Base-by-base conservation (phyloP, 2,797 vertebrate genomes). In the Orestias chungarensis region DNA sequence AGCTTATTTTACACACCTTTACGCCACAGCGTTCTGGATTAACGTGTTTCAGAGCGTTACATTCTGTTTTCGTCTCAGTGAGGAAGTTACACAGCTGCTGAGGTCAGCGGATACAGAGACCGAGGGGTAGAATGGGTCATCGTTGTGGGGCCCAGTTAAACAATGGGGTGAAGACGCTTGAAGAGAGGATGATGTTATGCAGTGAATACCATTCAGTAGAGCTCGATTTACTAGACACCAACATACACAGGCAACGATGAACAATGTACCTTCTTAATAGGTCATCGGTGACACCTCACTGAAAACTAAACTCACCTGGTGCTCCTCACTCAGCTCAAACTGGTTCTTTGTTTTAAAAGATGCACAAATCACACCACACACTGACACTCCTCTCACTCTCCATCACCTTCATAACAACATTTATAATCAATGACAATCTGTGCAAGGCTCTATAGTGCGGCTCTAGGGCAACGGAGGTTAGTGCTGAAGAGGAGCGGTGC, bases 61-160 rank as follows among this genome's bases (percentile, higher is more conserved):
- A 79, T 87, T 87, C 81, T 83, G 83, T 78, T 91, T 91, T 91
- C 88, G 89, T 92, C 90, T 83, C 86, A 81, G 79, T 69, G 73
- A 94, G 93, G 93, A 94, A 94, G 91, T 93, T 88, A 92, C 92
- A 93, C 93, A 94, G 94, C 93, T 95, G 94, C 90, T 94, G 79
- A 90, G 93, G 94, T 94, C 94, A 93, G 86, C 83, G 67, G 85
- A 89, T 89, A 92, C 86, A 85, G 81, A 82, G 83, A 71, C 77
- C n/a, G 72, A 82, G 73, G 59, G 79, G 86, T 73, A 86, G 89
- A 79, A 74, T 2, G 18, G 91, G 92, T 93, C 84, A 88, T 95
- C 82, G 89, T 78, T 92, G 92, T 93, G 91, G 85, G 14, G 25
- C 71, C 79, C 55, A 70, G 76, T 80, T 68, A 66, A 87, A 93